Evolutionary conservation across 2,797 vertebrate species (phyloP).

Genomic region (Poliocrania exsul): DNA sequence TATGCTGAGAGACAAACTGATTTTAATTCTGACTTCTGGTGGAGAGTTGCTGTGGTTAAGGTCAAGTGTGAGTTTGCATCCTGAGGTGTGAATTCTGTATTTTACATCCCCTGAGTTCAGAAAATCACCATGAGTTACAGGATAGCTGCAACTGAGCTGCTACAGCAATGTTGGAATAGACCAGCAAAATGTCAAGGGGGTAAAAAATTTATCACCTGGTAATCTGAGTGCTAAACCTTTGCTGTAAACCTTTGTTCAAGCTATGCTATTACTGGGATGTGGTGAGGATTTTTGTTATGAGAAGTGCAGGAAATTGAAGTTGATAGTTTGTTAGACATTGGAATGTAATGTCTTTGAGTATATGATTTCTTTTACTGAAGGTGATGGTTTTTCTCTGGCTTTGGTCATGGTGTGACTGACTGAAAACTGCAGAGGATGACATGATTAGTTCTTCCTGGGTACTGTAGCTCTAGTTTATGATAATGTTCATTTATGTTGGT

Average conservation of each 20-base stretch:
- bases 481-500: not conserved
- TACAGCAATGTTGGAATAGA: rapidly evolving
- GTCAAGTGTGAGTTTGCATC: not conserved
- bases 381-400: not conserved
- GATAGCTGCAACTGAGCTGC: not conserved
- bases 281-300: not conserved
- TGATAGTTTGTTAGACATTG: not conserved
- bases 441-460: not conserved
- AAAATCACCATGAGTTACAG: not conserved
- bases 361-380: not conserved
- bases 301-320: not conserved
- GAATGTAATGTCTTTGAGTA: not conserved
- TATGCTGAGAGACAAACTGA: not conserved
- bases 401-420: not conserved
- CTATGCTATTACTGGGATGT: not conserved
- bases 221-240: not conserved
- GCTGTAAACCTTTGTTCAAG: not conserved
- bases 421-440: not conserved
- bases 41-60: not conserved
- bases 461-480: not conserved
- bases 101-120: not conserved
- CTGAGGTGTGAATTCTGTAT: not conserved
- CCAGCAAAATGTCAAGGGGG: not conserved
- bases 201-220: not conserved
- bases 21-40: not conserved